phyloP scores from a whole-genome alignment of 2,888 invertebrate genomes.

The Drosophila seclusa region DNA sequence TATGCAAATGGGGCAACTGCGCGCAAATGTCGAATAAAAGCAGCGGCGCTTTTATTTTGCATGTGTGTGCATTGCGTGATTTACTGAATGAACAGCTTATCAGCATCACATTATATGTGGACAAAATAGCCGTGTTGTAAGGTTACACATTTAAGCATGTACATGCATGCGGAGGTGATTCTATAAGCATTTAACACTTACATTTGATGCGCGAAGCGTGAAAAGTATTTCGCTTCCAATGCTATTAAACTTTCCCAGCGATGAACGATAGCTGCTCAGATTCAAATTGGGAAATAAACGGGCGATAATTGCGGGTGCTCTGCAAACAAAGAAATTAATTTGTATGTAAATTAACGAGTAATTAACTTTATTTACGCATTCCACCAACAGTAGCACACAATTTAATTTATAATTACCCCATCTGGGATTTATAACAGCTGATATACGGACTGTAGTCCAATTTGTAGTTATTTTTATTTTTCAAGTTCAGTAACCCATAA shows the following conservation, averaged over 20 bases:
- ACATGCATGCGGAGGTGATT: constrained; percentile 12
- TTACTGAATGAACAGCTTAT: constrained; percentile 31
- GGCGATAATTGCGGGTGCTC: constrained; percentile 82
- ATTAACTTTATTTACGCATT: neutral
- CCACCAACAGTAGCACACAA: constrained; percentile 32
- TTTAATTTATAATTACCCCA: constrained; percentile 34
- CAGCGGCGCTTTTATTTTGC: neutral
- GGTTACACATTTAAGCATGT: constrained; percentile 30
- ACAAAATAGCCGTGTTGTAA: constrained; percentile 18
- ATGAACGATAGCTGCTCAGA: constrained; percentile 82
- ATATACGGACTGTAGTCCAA: constrained; percentile 64
- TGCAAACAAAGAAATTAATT: constrained; percentile 49
- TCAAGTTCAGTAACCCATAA: constrained; percentile 52
- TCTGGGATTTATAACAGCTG: constrained; percentile 36
- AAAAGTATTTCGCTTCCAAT: constrained; percentile 81
- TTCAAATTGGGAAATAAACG: constrained; percentile 82
- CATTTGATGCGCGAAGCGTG: constrained; percentile 75
- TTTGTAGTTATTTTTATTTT: constrained; percentile 26
- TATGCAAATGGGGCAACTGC: constrained; percentile 42
- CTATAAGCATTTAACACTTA: constrained; percentile 65
- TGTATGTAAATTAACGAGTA: constrained; percentile 11
- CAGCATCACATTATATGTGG: constrained; percentile 4
- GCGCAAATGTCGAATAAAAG: constrained; percentile 4
- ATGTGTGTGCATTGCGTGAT: neutral
- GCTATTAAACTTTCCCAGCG: constrained; percentile 81